Evolutionary conservation across 2,797 vertebrate species (phyloP).

Genomic region (Chromobotia macracanthus): DNA sequence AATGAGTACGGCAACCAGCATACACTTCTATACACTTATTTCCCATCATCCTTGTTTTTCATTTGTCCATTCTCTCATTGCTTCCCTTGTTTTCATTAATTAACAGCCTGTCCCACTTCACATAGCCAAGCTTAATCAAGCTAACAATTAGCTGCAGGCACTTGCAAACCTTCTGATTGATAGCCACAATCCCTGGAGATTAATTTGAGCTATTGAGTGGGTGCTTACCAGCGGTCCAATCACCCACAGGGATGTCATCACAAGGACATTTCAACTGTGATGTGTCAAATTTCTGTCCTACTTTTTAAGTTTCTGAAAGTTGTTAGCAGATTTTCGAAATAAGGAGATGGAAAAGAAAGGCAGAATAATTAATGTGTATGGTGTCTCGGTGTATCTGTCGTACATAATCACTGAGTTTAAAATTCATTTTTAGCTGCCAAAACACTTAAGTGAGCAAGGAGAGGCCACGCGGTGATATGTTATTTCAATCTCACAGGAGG

Average conservation of each 20-base stretch:
- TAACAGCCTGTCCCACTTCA: conserved; percentile 73
- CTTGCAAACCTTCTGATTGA: conserved; percentile 70
- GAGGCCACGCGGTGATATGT: conserved; percentile 12
- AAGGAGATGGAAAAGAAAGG: neutral
- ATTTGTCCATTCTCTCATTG: conserved; percentile 60
- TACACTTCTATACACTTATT: conserved; percentile 57
- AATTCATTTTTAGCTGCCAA: conserved; percentile 3
- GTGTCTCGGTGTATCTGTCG: neutral
- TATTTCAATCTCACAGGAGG: neutral
- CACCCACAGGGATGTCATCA: conserved; percentile 41
- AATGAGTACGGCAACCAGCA: conserved; percentile 60
- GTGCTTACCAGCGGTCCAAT: conserved; percentile 45
- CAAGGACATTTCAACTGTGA: conserved; percentile 35
- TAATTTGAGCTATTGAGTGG: conserved; percentile 66
- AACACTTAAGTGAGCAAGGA: conserved; percentile 16
- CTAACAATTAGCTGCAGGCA: conserved; percentile 68
- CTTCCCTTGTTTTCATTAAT: conserved; percentile 72
- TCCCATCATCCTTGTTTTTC: conserved; percentile 33
- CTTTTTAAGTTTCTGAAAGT: conserved; percentile 39
- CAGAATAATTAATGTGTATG: neutral
- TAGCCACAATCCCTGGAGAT: conserved; percentile 64
- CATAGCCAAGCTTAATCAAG: conserved; percentile 73
- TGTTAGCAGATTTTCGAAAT: neutral
- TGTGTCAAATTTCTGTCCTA: conserved; percentile 43
- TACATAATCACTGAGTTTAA: conserved; percentile 3